A percentile compares a stretch with the other conserved stretches of the same genome.
Conservation (phyloP, 2,888 invertebrate species). For the Lordiphosa andalusiaca region DNA sequence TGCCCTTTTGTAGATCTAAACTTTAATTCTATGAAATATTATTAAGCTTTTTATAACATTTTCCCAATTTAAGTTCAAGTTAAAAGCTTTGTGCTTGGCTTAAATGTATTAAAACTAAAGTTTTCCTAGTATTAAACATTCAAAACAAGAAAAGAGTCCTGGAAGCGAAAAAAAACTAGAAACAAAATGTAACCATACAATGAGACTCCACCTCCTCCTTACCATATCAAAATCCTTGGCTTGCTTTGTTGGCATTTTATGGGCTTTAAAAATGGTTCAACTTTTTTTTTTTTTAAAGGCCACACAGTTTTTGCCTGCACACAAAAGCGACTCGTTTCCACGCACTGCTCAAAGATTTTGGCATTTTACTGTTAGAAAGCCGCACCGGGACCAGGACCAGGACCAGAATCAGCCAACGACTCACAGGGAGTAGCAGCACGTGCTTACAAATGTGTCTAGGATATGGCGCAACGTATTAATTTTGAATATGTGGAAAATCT, state of each 20-base stretch:
- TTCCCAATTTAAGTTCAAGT: no score
- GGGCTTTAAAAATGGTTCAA: slow-evolving; percentile 47
- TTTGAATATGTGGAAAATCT: slow-evolving; percentile 75
- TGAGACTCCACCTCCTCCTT: slow-evolving; percentile 1
- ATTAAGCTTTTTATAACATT: no score
- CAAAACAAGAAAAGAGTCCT: slow-evolving; percentile 20
- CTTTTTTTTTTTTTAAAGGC: slow-evolving; percentile 42
- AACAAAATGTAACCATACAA: slow-evolving; percentile 46
- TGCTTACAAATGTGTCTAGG: slow-evolving; percentile 72
- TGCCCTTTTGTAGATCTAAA: no score
- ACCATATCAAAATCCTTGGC: slow-evolving; percentile 23
- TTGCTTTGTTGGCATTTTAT: slow-evolving; percentile 33
- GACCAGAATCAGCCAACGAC: not conserved
- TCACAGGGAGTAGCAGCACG: slow-evolving; percentile 40
- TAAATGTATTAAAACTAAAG: not conserved
- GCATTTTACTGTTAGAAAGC: slow-evolving; percentile 61
- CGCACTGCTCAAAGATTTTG: slow-evolving; percentile 23
- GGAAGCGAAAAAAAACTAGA: slow-evolving; percentile 56
- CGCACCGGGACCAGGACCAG: slow-evolving; percentile 47
- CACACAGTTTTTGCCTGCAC: slow-evolving; percentile 52
- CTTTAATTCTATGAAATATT: no score
- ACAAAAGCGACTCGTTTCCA: slow-evolving; percentile 8
- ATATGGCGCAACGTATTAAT: slow-evolving; percentile 73
- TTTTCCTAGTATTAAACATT: not conserved
- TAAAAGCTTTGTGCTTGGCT: no score